Evolutionary conservation across 2,888 invertebrate species (phyloP).

Genomic region (Augiades crinisus): DNA sequence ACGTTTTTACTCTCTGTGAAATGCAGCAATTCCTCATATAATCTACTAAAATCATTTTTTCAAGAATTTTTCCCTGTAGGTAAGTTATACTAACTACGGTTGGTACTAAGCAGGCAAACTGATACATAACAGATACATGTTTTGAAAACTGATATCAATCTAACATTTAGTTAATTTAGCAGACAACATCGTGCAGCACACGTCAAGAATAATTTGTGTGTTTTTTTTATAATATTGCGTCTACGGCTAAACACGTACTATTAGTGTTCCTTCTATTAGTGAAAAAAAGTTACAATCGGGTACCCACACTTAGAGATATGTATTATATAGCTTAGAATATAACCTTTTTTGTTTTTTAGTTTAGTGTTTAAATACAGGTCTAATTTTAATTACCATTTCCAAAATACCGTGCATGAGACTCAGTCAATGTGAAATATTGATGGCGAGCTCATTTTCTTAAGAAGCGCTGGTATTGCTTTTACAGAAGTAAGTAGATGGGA

Average conservation of each 20-base stretch:
- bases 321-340: too few species aligned
- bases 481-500: not conserved
- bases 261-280: too few species aligned
- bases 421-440: not conserved
- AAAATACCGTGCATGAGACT: not conserved
- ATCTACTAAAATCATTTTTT: not conserved
- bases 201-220: too few species aligned
- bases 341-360: too few species aligned
- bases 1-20: not conserved
- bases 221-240: too few species aligned
- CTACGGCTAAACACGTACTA: too few species aligned
- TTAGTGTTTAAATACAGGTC: too few species aligned
- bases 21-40: not conserved
- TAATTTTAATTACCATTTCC: too few species aligned
- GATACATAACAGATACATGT: not conserved
- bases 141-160: not conserved
- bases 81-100: not conserved
- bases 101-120: not conserved
- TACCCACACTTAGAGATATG: too few species aligned
- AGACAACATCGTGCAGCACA: too few species aligned
- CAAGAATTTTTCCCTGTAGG: constrained; percentile 4
- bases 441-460: not conserved
- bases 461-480: not conserved
- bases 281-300: too few species aligned
- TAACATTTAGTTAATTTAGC: too few species aligned